These are phyloP conservation scores for Platichthys flesus DNA, from an alignment of 2,113 vertebrate species.

Conservation along the genomic window DNA sequence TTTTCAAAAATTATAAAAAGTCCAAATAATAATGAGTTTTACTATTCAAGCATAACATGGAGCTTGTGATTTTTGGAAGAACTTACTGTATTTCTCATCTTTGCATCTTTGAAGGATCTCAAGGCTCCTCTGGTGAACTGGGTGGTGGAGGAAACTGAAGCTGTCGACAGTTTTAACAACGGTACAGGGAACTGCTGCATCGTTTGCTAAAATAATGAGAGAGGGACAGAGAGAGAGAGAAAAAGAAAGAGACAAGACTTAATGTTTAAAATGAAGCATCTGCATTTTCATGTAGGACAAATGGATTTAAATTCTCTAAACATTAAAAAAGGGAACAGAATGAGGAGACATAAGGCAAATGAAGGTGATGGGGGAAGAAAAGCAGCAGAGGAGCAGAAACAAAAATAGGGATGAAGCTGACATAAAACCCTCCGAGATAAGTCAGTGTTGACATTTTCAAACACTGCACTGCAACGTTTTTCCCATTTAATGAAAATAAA, in stretches of 20 bases:
- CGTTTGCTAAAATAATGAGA: constrained; percentile 85
- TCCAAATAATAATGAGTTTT: not conserved
- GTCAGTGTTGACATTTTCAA: constrained; percentile 1
- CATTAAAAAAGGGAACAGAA: not conserved
- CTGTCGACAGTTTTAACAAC: constrained; percentile 95
- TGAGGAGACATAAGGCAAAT: too few relatives aligned
- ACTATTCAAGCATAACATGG: not conserved
- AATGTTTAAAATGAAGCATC: not conserved
- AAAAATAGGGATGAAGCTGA: too few relatives aligned
- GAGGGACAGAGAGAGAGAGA: constrained; percentile 12
- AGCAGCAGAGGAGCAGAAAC: too few relatives aligned
- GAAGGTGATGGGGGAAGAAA: too few relatives aligned
- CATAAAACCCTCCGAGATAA: not conserved
- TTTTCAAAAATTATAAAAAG: not conserved
- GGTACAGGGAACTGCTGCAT: constrained; percentile 87
- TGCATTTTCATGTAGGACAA: not conserved
- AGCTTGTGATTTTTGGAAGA: constrained; percentile 56
- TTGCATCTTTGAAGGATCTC: constrained; percentile 99
- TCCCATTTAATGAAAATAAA: constrained; percentile 34
- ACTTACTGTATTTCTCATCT: constrained; percentile 99
- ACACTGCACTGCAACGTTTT: not conserved
- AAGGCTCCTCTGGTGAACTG: constrained; percentile 99
- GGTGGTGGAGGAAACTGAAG: constrained; percentile 99
- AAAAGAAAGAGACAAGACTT: not conserved
- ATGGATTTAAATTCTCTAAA: not conserved